These are phyloP conservation scores for Onychomys arenicola DNA, from an alignment of 2,797 vertebrate species.

Conservation along the genomic window DNA sequence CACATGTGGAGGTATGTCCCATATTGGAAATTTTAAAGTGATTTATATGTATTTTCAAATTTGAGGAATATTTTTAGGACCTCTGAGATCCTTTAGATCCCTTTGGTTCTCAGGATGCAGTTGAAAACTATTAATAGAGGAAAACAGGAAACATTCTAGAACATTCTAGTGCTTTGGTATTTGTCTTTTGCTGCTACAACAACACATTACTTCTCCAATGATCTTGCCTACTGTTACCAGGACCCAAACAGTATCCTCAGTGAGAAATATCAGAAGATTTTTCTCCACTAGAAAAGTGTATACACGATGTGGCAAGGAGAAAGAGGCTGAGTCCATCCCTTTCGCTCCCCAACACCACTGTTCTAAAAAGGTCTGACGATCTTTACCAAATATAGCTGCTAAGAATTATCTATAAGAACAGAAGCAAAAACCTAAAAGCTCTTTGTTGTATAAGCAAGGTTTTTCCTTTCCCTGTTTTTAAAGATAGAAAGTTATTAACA, in stretches of 20 bases:
- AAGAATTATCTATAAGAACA: not conserved
- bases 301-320: not conserved
- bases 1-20: not conserved
- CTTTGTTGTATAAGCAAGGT: not conserved
- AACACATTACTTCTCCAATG: not conserved
- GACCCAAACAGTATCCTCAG: not conserved
- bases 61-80: slow-evolving; percentile 44
- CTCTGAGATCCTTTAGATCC: not conserved
- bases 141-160: slow-evolving; percentile 38
- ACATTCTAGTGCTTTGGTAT: slow-evolving; percentile 31
- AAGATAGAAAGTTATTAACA: not conserved
- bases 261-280: not conserved
- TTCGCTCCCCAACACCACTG: not conserved
- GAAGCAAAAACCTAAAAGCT: slow-evolving; percentile 1
- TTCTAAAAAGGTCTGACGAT: not conserved
- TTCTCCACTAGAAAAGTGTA: not conserved
- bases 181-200: not conserved
- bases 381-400: not conserved
- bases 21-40: slow-evolving; percentile 16
- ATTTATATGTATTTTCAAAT: slow-evolving; percentile 45
- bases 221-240: not conserved
- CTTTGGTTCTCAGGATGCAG: not conserved
- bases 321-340: not conserved
- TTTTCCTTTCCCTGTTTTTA: not conserved
- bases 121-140: slow-evolving; percentile 7